phyloP scores from a whole-genome alignment of 2,113 vertebrate genomes.

The Leptocoma aspasia region DNA sequence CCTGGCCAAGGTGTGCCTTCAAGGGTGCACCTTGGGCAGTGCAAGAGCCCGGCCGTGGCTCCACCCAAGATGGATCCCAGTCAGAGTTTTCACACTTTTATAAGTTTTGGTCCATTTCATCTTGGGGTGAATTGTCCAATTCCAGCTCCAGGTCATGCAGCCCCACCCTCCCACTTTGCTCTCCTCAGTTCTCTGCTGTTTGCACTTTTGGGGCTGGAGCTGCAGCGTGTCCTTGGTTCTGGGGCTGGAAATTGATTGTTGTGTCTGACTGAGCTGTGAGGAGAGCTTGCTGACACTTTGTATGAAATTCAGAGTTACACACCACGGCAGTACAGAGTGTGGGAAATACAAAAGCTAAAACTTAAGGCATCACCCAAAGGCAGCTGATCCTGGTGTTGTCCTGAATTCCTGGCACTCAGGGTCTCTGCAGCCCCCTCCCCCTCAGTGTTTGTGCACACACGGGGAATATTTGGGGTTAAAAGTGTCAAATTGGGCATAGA shows the following conservation, averaged over 20 bases:
- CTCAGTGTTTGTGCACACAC: too few species aligned
- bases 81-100: neutral
- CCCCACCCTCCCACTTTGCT: neutral
- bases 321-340: neutral
- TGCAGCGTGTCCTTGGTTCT: neutral
- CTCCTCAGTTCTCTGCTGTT: neutral
- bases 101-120: neutral
- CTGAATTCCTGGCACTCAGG: too few species aligned
- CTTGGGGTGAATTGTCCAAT: neutral
- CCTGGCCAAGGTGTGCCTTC: neutral
- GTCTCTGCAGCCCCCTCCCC: too few species aligned
- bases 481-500: too few species aligned
- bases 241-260: neutral
- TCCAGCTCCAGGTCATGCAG: neutral
- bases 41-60: neutral
- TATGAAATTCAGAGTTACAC: neutral
- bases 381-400: too few species aligned
- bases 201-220: neutral
- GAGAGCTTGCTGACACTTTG: neutral
- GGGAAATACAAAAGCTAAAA: neutral
- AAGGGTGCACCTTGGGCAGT: neutral
- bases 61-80: too few species aligned
- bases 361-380: neutral
- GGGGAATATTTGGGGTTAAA: too few species aligned
- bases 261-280: neutral